Base-by-base conservation (phyloP, 2,888 invertebrate species). In the Caenorhabditis wallacei region DNA sequence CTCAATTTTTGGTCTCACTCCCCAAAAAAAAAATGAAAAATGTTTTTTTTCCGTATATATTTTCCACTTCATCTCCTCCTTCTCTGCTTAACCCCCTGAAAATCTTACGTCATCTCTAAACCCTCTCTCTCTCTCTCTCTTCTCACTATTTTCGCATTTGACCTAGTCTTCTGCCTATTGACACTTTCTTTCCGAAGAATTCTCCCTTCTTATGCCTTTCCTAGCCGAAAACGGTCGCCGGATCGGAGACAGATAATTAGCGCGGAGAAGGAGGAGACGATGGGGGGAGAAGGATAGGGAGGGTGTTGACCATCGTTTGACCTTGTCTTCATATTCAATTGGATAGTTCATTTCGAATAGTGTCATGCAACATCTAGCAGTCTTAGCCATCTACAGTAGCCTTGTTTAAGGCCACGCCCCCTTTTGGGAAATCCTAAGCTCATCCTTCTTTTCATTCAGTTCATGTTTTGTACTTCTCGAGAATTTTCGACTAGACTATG, bases 131-230 rank as follows among this genome's bases (percentile, higher is more conserved):
- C 43, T 10, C 16, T 43, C 11, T 11, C 11, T 43, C 43, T 35
- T 43, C 30, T 18, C 40, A 22, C 63, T 13, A 13, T 22, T 16
- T 24, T 16, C 7, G 2, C 43, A 2, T 66, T 66, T 66, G 66
- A 66, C 66, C 66, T 66, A 66, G 30, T 64, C 64, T 63, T 26
- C 8, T 43, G 30, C 13, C 51, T 53, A 53, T 66, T 66, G 53
- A 66, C 69, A 69, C 57, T 64, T 61, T 61, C 63, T 59, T 61
- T 2, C 16, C 4, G 37, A 11, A 43, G 4, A 30, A 30, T 30
- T 30, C 30, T 8, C 30, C 3, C 3, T 30, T 30, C 30, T 30
- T 30, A 3, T 30, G 30, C 8, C 30, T 30, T 8, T 8, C 30
- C 30, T 30, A 51, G 48, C 48, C 53, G 53, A 53, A 53, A 53